phyloP scores from a whole-genome alignment of 2,797 vertebrate genomes.

The Hypotaenidia okinawae region DNA sequence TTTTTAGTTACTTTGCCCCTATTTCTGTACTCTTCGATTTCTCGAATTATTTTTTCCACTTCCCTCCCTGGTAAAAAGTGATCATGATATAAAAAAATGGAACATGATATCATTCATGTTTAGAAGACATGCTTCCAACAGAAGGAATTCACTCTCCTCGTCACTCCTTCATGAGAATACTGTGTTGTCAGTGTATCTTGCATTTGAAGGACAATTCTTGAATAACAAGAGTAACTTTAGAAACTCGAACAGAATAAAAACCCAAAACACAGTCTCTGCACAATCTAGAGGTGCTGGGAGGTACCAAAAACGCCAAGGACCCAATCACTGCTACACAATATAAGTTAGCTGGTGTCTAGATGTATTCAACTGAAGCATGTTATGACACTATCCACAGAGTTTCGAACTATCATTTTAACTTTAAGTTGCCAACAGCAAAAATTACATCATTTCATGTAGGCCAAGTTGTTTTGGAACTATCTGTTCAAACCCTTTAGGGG shows the following conservation, averaged over 20 bases:
- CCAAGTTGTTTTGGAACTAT: neutral
- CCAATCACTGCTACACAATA: neutral
- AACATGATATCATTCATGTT: neutral
- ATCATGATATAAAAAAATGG: neutral
- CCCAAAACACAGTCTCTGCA: neutral
- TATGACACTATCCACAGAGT: rapidly evolving
- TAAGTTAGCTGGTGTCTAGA: neutral
- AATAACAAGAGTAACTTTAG: neutral
- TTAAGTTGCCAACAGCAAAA: neutral
- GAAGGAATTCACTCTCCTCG: neutral
- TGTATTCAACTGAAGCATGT: neutral
- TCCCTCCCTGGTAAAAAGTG: neutral
- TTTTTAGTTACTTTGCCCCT: neutral
- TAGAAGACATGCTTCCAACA: neutral
- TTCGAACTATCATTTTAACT: neutral
- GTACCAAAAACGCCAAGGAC: neutral
- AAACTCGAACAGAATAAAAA: neutral
- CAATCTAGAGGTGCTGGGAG: neutral
- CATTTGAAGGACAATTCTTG: neutral
- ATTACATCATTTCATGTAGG: neutral
- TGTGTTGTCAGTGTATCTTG: neutral
- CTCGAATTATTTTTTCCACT: neutral
- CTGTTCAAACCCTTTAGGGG: neutral
- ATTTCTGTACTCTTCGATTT: neutral
- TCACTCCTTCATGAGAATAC: neutral